Evolutionary conservation across 2,888 invertebrate genomes (phyloP).

Genomic region (Brassicogethes aeneus): DNA sequence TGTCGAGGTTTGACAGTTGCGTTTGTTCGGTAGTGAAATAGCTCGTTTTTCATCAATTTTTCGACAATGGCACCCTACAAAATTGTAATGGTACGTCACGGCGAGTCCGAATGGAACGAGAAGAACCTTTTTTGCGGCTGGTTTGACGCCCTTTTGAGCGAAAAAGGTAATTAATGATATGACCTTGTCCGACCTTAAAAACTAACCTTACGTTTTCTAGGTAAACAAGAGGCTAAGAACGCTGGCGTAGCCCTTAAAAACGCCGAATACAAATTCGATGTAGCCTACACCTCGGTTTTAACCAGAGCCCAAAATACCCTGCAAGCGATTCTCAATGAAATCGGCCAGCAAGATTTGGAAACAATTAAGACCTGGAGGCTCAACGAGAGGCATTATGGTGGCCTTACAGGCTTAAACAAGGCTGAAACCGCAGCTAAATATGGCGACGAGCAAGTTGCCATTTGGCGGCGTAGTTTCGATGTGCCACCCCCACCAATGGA

Average conservation of each 20-base stretch:
- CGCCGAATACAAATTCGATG: constrained; percentile 49
- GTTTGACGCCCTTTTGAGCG: constrained; percentile 52
- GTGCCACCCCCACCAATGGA: constrained; percentile 80
- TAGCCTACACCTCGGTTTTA: constrained; percentile 55
- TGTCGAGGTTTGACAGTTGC: neutral
- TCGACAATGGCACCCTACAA: constrained; percentile 40
- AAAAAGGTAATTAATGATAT: constrained; percentile 42
- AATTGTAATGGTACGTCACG: constrained; percentile 56
- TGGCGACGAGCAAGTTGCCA: constrained; percentile 64
- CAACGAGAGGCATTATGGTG: constrained; percentile 58
- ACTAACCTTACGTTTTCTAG: too few species aligned
- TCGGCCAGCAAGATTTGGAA: constrained; percentile 47
- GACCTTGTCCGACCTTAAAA: constrained; percentile 22
- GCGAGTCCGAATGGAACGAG: constrained; percentile 57
- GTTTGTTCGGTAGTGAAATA: neutral
- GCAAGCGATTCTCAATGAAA: constrained; percentile 47
- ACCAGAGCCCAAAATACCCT: constrained; percentile 54
- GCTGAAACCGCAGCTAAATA: constrained; percentile 59
- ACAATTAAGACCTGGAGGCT: constrained; percentile 52
- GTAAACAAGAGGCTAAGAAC: constrained; percentile 47
- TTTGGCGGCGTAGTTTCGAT: constrained; percentile 84
- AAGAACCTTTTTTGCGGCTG: constrained; percentile 55
- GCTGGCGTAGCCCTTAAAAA: constrained; percentile 55
- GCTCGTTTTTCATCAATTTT: neutral
- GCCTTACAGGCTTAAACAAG: constrained; percentile 58